Percentiles rank a stretch among this genome's conserved stretches.
Conservation (phyloP, 1,140 invertebrate genomes). For the Meteorus sp. region DNA sequence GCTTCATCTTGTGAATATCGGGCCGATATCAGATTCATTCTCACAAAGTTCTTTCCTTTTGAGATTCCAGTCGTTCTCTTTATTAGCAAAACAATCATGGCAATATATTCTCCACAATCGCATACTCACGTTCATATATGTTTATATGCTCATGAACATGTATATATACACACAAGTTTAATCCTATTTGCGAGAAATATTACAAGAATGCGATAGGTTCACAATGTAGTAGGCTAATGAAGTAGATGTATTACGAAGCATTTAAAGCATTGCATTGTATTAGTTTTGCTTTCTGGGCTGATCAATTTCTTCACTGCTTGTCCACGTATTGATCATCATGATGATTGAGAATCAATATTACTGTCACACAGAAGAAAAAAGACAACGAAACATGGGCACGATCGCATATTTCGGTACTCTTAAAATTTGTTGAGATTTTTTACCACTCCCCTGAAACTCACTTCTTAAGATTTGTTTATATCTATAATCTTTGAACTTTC, state of each 20-base stretch:
- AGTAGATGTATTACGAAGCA: slow-evolving; percentile 58
- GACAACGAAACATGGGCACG: slow-evolving; percentile 5
- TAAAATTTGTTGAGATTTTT: slow-evolving; percentile 9
- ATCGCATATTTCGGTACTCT: slow-evolving; percentile 13
- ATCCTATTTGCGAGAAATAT: slow-evolving; percentile 24
- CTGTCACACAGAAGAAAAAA: slow-evolving; percentile 44
- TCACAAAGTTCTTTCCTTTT: no score
- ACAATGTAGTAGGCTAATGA: slow-evolving; percentile 56
- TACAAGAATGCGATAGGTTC: slow-evolving; percentile 56
- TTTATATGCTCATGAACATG: no score
- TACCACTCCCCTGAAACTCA: not conserved
- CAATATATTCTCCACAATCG: no score
- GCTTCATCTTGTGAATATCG: no score
- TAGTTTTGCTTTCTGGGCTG: slow-evolving; percentile 61
- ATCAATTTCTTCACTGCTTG: slow-evolving; percentile 59
- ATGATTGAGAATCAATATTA: slow-evolving; percentile 55
- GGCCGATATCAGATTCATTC: no score
- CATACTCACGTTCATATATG: no score
- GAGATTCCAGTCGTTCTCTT: no score
- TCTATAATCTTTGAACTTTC: no score
- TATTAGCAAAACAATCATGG: no score
- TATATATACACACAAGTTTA: no score
- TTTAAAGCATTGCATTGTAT: slow-evolving; percentile 60
- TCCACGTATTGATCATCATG: slow-evolving; percentile 52
- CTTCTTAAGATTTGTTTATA: not conserved